These are phyloP conservation scores for Empidonax alnorum DNA, from an alignment of 2,113 vertebrate genomes.

Conservation along the genomic window DNA sequence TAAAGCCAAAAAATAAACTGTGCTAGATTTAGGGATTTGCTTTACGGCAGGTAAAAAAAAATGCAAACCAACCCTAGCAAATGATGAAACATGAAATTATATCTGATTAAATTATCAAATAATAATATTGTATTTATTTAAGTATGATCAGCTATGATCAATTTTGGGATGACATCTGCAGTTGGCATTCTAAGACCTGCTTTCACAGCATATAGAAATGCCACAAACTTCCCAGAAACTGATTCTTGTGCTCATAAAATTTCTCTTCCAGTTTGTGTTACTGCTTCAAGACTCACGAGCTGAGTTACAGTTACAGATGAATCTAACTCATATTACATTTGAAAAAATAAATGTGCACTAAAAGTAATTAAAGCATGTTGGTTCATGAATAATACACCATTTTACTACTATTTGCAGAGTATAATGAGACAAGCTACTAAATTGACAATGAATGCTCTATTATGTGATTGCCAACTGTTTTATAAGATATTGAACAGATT, in stretches of 20 bases:
- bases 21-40: constrained; percentile 24
- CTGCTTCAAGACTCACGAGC: constrained; percentile 34
- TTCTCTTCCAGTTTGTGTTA: neutral
- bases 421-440: constrained; percentile 75
- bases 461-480: constrained; percentile 81
- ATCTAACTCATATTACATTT: constrained; percentile 65
- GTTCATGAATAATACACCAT: constrained; percentile 81
- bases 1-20: constrained; percentile 38
- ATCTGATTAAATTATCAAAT: constrained; percentile 21
- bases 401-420: constrained; percentile 75
- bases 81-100: constrained; percentile 20
- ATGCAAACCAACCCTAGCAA: neutral
- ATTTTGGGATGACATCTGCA: neutral
- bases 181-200: neutral
- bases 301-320: constrained; percentile 55
- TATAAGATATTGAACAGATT: constrained; percentile 78
- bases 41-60: neutral
- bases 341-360: constrained; percentile 76
- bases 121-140: constrained; percentile 50
- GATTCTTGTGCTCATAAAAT: neutral
- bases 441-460: constrained; percentile 75
- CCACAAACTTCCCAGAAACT: neutral
- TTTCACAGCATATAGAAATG: neutral
- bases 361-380: constrained; percentile 78
- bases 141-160: neutral